phyloP scores from a whole-genome alignment of 2,797 vertebrate species.

The Bovichtus diacanthus region DNA sequence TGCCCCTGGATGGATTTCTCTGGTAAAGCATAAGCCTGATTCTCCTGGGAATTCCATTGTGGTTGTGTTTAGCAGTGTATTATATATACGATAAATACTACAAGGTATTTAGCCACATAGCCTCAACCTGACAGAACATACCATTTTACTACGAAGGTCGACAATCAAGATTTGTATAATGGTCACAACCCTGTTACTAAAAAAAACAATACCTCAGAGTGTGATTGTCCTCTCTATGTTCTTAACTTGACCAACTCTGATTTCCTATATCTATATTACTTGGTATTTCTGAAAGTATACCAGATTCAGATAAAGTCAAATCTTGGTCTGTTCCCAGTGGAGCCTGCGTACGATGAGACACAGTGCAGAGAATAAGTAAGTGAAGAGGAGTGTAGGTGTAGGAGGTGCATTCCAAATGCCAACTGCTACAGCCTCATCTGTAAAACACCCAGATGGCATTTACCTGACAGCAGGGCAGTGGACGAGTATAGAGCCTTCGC shows the following conservation, averaged over 20 bases:
- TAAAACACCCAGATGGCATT: slow-evolving; percentile 77
- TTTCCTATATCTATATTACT: slow-evolving; percentile 16
- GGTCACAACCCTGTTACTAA: background rate
- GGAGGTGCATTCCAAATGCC: slow-evolving; percentile 70
- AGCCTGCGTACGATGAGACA: slow-evolving; percentile 23
- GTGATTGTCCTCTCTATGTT: background rate
- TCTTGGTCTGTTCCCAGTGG: slow-evolving; percentile 7
- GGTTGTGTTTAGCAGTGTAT: slow-evolving; percentile 5
- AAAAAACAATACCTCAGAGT: background rate
- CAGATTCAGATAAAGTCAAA: slow-evolving; percentile 38
- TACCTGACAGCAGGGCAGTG: slow-evolving; percentile 74
- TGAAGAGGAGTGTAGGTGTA: slow-evolving; percentile 46
- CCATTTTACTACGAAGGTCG: background rate
- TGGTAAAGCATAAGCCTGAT: background rate
- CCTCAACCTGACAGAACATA: background rate
- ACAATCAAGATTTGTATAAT: background rate
- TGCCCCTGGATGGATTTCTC: background rate
- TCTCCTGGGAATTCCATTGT: slow-evolving; percentile 5
- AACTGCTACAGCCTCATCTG: slow-evolving; percentile 70
- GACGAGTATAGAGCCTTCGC: slow-evolving; percentile 39
- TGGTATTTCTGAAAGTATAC: slow-evolving; percentile 31
- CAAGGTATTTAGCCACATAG: background rate
- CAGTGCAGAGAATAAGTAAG: slow-evolving; percentile 41
- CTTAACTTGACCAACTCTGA: background rate
- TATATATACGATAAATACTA: too few species aligned